Base-by-base conservation (phyloP, 2,113 vertebrate species). In the Salvator merianae region DNA sequence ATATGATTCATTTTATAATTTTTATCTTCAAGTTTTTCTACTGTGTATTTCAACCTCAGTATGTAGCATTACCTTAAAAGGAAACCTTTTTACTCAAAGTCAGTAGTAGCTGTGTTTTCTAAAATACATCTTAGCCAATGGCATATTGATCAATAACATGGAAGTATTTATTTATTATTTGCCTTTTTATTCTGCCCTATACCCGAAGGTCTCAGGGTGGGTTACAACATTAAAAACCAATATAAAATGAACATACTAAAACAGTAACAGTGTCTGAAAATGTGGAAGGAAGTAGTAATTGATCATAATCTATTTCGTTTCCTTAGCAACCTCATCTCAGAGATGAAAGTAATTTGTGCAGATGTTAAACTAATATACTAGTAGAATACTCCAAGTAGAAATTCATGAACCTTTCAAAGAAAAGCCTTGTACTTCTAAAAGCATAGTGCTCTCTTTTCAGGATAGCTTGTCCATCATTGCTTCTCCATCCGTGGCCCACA, bases 331-430 rank as follows among this genome's bases (percentile, higher is more conserved):
- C 36, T 79, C 24, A 4, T 22, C 62, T 30, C 36, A 40, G 62
- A 78, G 55, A n/a, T 66, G 62, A 86, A 87, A 86, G 22, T n/a
- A 53, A 80, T 38, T 36, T 36, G 18, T 71, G 36, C 34, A 38
- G 12, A 71, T 5, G 14, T 34, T n/a, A 66, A 66, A 66, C 43
- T 47, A 7, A 47, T 47, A 9, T 47, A 9, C 10, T 47, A 47
- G 6, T n/a, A n/a, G 10, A 47, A 47, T 47, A 47, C 43, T 47
- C 6, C 10, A 28, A 66, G 14, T 66, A n/a, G 28, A 66, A 66
- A 66, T 66, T 30, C 10, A 30, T 66, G 63, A 66, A 34, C 5
- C n/a, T 69, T 69, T 34, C 32, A 34, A 20, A 34, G 68, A 69
- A 69, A 34, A 34, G 55, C 1, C 55, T 59, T 59, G 55, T 20